Evolutionary conservation across 2,797 vertebrate species (phyloP).

Genomic region (Hyperoplus lanceolatus): DNA sequence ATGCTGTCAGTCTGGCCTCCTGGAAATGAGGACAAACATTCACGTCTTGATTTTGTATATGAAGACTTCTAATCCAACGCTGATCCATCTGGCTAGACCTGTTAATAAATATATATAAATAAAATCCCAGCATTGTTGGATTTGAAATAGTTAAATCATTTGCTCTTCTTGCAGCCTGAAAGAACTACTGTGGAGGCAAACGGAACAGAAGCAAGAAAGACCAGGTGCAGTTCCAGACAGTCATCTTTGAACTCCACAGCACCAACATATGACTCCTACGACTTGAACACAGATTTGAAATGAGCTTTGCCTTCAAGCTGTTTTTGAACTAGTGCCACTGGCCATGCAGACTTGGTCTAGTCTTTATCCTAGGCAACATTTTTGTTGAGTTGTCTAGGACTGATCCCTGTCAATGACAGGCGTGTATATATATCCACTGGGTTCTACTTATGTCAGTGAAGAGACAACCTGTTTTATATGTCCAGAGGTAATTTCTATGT

Average conservation of each 20-base stretch:
- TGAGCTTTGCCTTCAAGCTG: slow-evolving; percentile 49
- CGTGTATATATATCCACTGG: slow-evolving; percentile 16
- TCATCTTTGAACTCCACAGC: slow-evolving; percentile 58
- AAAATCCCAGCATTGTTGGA: not conserved
- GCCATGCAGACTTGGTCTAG: not conserved
- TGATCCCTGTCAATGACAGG: not conserved
- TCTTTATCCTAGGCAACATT: not conserved
- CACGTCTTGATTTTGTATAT: slow-evolving; percentile 73
- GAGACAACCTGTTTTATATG: not conserved
- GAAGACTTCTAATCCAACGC: slow-evolving; percentile 89
- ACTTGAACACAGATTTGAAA: slow-evolving; percentile 92
- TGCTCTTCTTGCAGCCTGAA: slow-evolving; percentile 57
- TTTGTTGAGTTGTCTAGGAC: slow-evolving; percentile 1
- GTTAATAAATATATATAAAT: not conserved
- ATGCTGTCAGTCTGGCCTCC: slow-evolving; percentile 1
- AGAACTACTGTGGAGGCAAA: slow-evolving; percentile 4
- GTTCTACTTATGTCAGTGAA: not conserved
- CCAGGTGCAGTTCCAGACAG: slow-evolving; percentile 60
- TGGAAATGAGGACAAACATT: slow-evolving; percentile 82
- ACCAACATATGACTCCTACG: slow-evolving; percentile 87
- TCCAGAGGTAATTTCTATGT: slow-evolving; percentile 47
- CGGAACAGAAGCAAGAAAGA: slow-evolving; percentile 15
- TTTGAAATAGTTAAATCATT: slow-evolving; percentile 7
- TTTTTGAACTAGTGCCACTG: not conserved
- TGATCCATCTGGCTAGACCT: slow-evolving; percentile 71